These are phyloP conservation scores for Diarsia dahlii DNA, from an alignment of 2,888 invertebrate species.

Conservation along the genomic window DNA sequence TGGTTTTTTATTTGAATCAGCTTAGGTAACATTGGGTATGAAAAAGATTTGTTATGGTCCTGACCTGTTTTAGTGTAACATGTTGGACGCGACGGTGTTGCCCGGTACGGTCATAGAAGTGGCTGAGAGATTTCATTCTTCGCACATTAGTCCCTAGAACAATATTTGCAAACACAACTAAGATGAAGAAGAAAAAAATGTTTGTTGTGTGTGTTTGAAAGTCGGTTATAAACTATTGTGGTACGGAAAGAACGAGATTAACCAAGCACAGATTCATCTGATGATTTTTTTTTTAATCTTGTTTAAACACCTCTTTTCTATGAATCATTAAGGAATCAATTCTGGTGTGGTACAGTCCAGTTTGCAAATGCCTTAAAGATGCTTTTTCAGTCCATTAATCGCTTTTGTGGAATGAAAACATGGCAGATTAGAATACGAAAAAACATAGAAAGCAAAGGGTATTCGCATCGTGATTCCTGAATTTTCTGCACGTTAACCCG, in stretches of 20 bases:
- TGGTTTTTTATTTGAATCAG: constrained; percentile 51
- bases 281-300: not conserved
- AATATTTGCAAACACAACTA: not conserved
- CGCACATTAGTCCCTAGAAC: not conserved
- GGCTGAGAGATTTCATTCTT: not conserved
- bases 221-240: too few species aligned
- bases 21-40: constrained; percentile 41
- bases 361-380: not conserved
- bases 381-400: constrained; percentile 37
- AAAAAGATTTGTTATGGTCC: constrained; percentile 36
- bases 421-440: constrained; percentile 8
- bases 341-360: not conserved
- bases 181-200: too few species aligned
- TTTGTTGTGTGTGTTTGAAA: too few species aligned
- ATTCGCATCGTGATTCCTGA: not conserved
- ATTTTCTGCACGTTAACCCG: not conserved
- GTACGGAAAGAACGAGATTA: too few species aligned
- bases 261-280: not conserved
- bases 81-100: not conserved
- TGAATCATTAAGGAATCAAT: too few species aligned
- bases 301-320: not conserved
- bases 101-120: not conserved
- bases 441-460: constrained; percentile 13
- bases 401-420: constrained; percentile 41
- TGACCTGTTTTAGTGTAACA: constrained; percentile 10